Conservation (phyloP, 2,888 invertebrate genomes). For the Synanthedon myopaeformis region DNA sequence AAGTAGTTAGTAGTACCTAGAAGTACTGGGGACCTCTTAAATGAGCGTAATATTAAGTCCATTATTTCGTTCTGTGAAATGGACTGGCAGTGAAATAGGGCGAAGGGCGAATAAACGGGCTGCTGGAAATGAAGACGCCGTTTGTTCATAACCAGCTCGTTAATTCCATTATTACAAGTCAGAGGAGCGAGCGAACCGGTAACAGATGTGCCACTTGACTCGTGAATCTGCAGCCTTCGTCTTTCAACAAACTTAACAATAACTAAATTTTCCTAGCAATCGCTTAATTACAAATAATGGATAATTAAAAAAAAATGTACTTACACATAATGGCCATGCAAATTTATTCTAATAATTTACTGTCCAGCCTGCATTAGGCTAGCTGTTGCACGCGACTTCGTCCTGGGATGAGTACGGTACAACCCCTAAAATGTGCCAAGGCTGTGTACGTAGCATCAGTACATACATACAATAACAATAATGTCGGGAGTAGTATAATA, state of each 20-base stretch:
- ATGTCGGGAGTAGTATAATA: too few species aligned
- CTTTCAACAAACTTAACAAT: constrained; percentile 1
- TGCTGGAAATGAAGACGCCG: constrained; percentile 66
- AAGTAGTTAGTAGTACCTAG: constrained; percentile 14
- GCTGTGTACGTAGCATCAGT: too few species aligned
- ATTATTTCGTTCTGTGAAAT: constrained; percentile 64
- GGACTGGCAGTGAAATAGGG: constrained; percentile 64
- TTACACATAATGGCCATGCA: too few species aligned
- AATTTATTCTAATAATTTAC: too few species aligned
- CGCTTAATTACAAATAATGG: neutral
- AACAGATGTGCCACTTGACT: constrained; percentile 61
- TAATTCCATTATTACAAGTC: constrained; percentile 68
- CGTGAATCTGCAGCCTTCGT: constrained; percentile 28
- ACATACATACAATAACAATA: too few species aligned
- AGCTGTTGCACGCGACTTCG: too few species aligned
- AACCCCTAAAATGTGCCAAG: too few species aligned
- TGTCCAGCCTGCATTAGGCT: too few species aligned
- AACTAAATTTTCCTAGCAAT: neutral
- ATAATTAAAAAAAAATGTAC: too few species aligned
- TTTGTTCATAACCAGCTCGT: constrained; percentile 70
- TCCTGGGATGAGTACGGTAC: too few species aligned
- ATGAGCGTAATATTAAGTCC: constrained; percentile 45
- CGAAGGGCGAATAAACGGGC: constrained; percentile 51
- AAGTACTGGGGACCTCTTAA: constrained; percentile 41
- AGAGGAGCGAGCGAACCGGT: constrained; percentile 56